Conservation (phyloP, 2,888 invertebrate genomes). For the Catocala nupta region DNA sequence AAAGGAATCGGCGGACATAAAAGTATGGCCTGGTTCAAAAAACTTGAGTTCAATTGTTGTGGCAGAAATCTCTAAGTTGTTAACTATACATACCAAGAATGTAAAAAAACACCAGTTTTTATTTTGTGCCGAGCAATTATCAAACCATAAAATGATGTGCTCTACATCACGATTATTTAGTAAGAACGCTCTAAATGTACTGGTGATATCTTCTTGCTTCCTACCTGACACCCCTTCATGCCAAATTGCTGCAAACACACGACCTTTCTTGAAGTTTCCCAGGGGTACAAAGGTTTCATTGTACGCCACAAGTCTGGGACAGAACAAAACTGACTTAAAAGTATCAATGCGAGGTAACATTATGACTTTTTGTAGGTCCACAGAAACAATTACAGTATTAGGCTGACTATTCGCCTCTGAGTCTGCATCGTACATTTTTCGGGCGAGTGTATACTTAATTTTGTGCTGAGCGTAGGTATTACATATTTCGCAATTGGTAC, state of each 20-base stretch:
- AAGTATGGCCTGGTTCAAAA: constrained; percentile 22
- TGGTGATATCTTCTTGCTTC: constrained; percentile 25
- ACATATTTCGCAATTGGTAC: constrained; percentile 20
- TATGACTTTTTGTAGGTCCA: constrained; percentile 10
- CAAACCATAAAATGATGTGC: constrained; percentile 18
- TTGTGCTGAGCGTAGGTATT: constrained; percentile 19
- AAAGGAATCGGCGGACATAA: constrained; percentile 19
- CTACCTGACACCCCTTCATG: constrained; percentile 28
- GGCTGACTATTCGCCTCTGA: constrained; percentile 18
- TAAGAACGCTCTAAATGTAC: constrained; percentile 26
- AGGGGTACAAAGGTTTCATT: constrained; percentile 20
- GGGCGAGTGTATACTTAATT: constrained; percentile 14
- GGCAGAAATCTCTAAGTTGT: constrained; percentile 21
- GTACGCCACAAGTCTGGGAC: constrained; percentile 20
- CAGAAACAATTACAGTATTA: constrained; percentile 22
- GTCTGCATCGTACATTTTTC: constrained; percentile 21
- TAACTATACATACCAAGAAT: constrained; percentile 20
- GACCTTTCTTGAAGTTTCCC: constrained; percentile 19
- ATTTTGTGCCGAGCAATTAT: constrained; percentile 16
- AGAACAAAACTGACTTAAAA: constrained; percentile 25
- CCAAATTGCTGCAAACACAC: constrained; percentile 24
- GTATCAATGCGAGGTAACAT: constrained; percentile 25
- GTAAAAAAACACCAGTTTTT: constrained; percentile 12
- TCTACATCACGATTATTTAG: constrained; percentile 16
- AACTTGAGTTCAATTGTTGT: constrained; percentile 22